A percentile compares a stretch with the other conserved stretches of the same genome.
Evolutionary conservation across 2,888 invertebrate genomes (phyloP).

Genomic region (Drosophila rellima): DNA sequence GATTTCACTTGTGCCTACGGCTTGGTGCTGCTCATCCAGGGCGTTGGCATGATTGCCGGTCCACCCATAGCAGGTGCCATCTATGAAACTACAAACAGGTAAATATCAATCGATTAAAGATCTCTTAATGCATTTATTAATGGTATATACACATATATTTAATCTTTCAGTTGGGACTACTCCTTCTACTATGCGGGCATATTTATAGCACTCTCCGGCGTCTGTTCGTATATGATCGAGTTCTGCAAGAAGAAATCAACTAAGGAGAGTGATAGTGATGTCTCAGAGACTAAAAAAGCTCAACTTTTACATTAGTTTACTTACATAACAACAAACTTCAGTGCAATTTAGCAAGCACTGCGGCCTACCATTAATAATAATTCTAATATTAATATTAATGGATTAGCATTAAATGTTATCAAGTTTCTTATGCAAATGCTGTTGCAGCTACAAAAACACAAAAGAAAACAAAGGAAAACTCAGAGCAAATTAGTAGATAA

Average conservation of each 20-base stretch:
- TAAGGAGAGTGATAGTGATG: conserved; percentile 85
- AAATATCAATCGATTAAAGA: neutral
- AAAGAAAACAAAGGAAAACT: conserved; percentile 31
- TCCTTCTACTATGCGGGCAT: conserved; percentile 93
- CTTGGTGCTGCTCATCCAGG: conserved; percentile 94
- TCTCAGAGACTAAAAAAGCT: conserved; percentile 78
- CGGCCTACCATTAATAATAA: conserved; percentile 38
- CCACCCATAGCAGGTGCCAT: conserved; percentile 94
- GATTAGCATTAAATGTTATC: conserved; percentile 76
- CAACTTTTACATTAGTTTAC: conserved; percentile 81
- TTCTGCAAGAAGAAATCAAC: conserved; percentile 82
- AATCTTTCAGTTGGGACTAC: conserved; percentile 88
- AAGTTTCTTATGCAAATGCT: conserved; percentile 77
- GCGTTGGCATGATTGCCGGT: conserved; percentile 96
- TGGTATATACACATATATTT: neutral
- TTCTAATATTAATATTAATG: conserved; percentile 34
- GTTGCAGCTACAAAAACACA: conserved; percentile 60
- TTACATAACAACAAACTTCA: conserved; percentile 23
- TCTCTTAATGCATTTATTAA: neutral
- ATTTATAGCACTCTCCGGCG: conserved; percentile 93
- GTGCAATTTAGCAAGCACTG: conserved; percentile 59
- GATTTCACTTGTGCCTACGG: conserved; percentile 97
- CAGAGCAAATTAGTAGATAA: conserved; percentile 69
- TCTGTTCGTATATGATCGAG: conserved; percentile 84
- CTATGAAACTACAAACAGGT: conserved; percentile 83